phyloP scores from a whole-genome alignment of 1,140 invertebrate species.

The Calycopis cecrops region DNA sequence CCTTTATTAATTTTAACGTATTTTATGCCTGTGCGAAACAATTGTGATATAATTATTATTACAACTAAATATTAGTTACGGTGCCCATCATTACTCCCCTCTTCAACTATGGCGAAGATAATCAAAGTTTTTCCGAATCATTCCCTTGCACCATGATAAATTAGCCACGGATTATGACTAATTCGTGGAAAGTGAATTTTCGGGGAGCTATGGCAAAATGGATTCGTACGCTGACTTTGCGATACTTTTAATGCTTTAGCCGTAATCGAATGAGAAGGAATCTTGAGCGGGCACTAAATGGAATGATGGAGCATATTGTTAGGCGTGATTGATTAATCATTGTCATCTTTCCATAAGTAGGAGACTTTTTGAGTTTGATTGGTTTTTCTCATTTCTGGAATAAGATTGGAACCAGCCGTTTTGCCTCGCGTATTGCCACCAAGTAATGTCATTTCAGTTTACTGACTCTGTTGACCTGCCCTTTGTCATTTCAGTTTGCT shows the following conservation, averaged over 20 bases:
- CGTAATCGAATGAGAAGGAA: conserved; percentile 46
- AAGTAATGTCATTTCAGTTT: no score
- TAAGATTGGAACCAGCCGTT: not conserved
- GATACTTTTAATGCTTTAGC: conserved; percentile 34
- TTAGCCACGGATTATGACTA: conserved; percentile 42
- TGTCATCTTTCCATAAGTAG: not conserved
- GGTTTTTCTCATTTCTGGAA: not conserved
- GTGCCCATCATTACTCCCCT: not conserved
- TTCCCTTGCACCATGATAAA: conserved; percentile 36
- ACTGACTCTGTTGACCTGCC: no score
- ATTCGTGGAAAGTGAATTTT: conserved; percentile 46
- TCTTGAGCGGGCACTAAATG: conserved; percentile 30
- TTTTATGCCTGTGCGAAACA: no score
- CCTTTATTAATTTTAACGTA: no score
- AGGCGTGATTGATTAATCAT: conserved; percentile 19
- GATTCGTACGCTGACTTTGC: conserved; percentile 35
- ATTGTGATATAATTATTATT: not conserved
- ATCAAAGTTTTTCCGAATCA: conserved; percentile 26
- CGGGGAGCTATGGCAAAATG: conserved; percentile 42
- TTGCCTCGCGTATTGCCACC: no score
- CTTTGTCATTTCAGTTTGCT: no score
- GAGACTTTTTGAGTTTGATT: not conserved
- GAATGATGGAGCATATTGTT: conserved; percentile 24
- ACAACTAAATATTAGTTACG: not conserved
- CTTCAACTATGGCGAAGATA: conserved; percentile 1